These are phyloP conservation scores for Synaphobranchus kaupii DNA, from an alignment of 2,797 vertebrate species.

Conservation along the genomic window DNA sequence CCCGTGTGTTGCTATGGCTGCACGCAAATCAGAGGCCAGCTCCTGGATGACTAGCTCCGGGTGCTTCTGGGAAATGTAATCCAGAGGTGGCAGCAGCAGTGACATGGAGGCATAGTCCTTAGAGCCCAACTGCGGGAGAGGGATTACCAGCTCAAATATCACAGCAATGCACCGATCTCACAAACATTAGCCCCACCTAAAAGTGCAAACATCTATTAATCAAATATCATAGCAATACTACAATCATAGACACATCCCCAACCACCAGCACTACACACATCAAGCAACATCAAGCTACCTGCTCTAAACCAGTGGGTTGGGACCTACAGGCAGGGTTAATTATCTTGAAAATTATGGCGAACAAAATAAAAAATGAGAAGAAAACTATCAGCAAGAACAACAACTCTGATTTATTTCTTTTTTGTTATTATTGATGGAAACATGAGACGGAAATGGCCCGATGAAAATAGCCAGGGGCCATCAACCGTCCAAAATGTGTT, in stretches of 20 bases:
- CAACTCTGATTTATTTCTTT: neutral
- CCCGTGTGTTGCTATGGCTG: slow-evolving; percentile 84
- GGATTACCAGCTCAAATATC: neutral
- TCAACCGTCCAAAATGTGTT: neutral
- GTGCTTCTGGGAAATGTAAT: slow-evolving; percentile 75
- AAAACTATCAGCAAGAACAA: too few relatives aligned
- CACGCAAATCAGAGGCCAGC: slow-evolving; percentile 80
- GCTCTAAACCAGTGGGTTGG: neutral
- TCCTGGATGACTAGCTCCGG: slow-evolving; percentile 81
- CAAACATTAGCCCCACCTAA: neutral
- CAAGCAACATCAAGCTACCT: neutral
- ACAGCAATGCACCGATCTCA: neutral
- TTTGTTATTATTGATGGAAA: neutral
- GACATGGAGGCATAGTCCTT: slow-evolving; percentile 77
- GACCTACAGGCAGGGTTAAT: neutral
- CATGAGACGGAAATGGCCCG: neutral
- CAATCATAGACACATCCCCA: neutral
- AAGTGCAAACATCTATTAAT: neutral
- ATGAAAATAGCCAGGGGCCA: neutral
- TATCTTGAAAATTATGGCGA: neutral
- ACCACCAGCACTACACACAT: neutral
- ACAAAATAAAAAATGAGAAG: neutral
- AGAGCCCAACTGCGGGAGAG: slow-evolving; percentile 70
- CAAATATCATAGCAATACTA: neutral
- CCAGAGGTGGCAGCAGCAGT: slow-evolving; percentile 74